A percentile compares a stretch with the other conserved stretches of the same genome.
phyloP scores from a whole-genome alignment of 2,797 vertebrate species.

The Toxotes lorentzi region DNA sequence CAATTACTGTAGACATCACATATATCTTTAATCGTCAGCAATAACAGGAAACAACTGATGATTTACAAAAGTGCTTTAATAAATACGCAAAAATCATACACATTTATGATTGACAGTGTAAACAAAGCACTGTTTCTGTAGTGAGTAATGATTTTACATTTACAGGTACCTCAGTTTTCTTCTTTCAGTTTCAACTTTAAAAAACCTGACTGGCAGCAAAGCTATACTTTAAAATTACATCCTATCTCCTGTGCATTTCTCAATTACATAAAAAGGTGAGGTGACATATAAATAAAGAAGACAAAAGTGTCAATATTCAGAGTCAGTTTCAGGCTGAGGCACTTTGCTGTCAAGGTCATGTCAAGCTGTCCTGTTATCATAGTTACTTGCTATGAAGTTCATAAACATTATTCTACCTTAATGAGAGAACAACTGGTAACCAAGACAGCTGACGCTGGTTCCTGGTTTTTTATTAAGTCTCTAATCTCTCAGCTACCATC shows the following conservation, averaged over 20 bases:
- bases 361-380: neutral
- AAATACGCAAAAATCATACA: conserved; percentile 28
- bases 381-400: neutral
- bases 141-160: conserved; percentile 2
- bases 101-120: neutral
- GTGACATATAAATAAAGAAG: conserved; percentile 13
- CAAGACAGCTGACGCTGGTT: neutral
- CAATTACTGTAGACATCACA: neutral
- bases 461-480: conserved; percentile 13
- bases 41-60: conserved; percentile 21
- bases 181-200: neutral
- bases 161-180: neutral
- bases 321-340: conserved; percentile 16
- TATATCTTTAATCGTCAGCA: conserved; percentile 1
- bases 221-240: neutral
- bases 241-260: neutral
- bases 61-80: conserved; percentile 48
- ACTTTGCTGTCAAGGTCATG: conserved; percentile 17
- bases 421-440: conserved; percentile 1
- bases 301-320: conserved; percentile 3
- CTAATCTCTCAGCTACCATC: conserved; percentile 18
- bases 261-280: conserved; percentile 12
- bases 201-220: neutral
- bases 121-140: neutral
- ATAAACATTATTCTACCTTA: neutral